These are phyloP conservation scores for Hippocampus mohnikei DNA, from an alignment of 2,113 vertebrate species.

Conservation along the genomic window DNA sequence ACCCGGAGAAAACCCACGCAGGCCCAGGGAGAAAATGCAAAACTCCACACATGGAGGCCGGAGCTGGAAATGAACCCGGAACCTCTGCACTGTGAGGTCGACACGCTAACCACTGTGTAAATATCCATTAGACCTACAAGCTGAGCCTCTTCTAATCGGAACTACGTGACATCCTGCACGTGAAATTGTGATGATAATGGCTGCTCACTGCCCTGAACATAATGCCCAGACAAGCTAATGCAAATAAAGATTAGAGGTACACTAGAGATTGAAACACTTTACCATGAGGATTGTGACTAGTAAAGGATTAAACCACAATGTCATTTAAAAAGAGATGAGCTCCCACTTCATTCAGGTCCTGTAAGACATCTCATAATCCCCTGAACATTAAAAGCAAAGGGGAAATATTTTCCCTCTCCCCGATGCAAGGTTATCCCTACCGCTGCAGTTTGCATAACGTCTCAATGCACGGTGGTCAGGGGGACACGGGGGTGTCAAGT, in stretches of 20 bases:
- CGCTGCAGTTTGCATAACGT: conserved; percentile 23
- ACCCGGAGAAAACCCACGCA: no score
- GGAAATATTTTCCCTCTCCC: conserved; percentile 57
- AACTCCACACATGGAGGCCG: no score
- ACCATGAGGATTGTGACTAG: conserved; percentile 61
- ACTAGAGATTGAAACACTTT: conserved; percentile 55
- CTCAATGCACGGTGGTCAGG: conserved; percentile 7
- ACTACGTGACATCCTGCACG: conserved; percentile 9
- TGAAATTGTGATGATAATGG: conserved; percentile 40
- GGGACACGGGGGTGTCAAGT: background rate
- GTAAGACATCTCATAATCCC: conserved; percentile 70
- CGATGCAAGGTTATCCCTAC: conserved; percentile 32
- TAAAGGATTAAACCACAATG: conserved; percentile 69
- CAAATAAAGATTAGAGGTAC: conserved; percentile 53
- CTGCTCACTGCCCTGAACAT: conserved; percentile 17
- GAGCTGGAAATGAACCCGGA: no score
- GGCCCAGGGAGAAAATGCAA: no score
- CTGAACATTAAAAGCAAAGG: conserved; percentile 69
- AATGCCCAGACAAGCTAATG: conserved; percentile 30
- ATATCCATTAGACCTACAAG: background rate
- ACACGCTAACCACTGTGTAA: background rate
- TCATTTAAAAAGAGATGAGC: conserved; percentile 70
- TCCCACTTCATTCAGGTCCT: conserved; percentile 46
- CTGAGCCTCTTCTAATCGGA: background rate
- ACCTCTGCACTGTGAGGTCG: no score